Evolutionary conservation across 2,797 vertebrate genomes (phyloP).

Genomic region (Pterois miles): DNA sequence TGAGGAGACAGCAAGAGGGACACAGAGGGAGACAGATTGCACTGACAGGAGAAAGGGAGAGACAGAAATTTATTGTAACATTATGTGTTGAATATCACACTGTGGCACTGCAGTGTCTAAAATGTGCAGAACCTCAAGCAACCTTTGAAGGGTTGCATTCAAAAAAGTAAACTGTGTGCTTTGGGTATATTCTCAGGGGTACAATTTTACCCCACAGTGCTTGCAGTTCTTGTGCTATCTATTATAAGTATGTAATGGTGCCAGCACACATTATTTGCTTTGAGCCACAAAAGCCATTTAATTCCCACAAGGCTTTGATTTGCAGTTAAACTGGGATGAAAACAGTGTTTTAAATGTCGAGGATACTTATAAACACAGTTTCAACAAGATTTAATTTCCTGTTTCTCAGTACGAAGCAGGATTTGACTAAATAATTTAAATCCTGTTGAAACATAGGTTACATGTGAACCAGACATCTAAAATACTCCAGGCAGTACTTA

Average conservation of each 20-base stretch:
- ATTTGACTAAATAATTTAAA: not conserved
- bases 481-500: not conserved
- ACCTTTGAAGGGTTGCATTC: not conserved
- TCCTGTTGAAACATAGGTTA: not conserved
- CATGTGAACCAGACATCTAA: not conserved
- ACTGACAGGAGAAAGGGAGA: conserved; percentile 38
- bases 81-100: conserved; percentile 37
- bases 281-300: not conserved
- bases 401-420: not conserved
- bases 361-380: not conserved
- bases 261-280: not conserved
- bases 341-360: not conserved
- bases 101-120: not conserved
- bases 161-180: conserved; percentile 19
- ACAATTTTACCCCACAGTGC: conserved; percentile 8
- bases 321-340: conserved; percentile 9
- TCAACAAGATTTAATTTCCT: not conserved
- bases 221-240: not conserved
- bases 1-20: conserved; percentile 26
- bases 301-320: not conserved
- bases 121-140: conserved; percentile 34
- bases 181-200: conserved; percentile 6
- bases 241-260: not conserved
- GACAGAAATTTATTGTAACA: conserved; percentile 45
- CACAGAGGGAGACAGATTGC: conserved; percentile 46